Evolutionary conservation across 2,797 vertebrate species (phyloP), one percentile per base, ranked within the genome.

Genomic region (Chaetodon trifasciatus): DNA sequence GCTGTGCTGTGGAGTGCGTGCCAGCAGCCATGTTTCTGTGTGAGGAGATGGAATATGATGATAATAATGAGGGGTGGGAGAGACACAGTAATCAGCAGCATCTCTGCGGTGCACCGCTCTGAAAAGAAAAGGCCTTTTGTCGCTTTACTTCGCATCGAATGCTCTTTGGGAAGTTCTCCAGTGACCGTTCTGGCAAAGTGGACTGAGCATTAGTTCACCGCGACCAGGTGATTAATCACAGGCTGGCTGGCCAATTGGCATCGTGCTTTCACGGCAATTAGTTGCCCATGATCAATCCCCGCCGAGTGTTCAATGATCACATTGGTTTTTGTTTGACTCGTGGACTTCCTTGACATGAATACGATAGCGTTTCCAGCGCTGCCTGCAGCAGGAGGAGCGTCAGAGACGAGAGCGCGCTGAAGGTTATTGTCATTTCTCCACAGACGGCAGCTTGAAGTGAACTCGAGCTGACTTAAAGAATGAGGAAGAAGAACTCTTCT

Each of bases 171-270:
- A 74, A 71, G 63, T 70, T 8, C 76, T 49, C 32, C 70, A 61
- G 49, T 16, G 72, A 75, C 28, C 17, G 44, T 63, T 74, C 62
- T 81, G 81, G 67, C 74, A 72, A 37, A 53, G 46, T 37, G 3
- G 6, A 8, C 35, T 1, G n/a, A 66, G 74, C 70, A 49, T 58
- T 66, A 58, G 65, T 77, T 76, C 40, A 63, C 17, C 39, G 61
- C 23, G 47, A 37, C 70, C 78, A 61, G 42, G 79, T 90, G 86
- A 88, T 85, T 84, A 81, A 88, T 89, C 78, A 44, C 49, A 57
- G 42, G 16, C 62, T 32, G 5, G 58, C 49, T 16, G 49, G 52
- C 74, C 78, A 70, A 79, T 66, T 81, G 84, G 84, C 85, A 73
- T 66, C 68, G 71, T 66, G 60, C 37, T 77, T 90, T 84, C 44